Base-by-base conservation (phyloP, 2,888 invertebrate species). In the Cryptocephalus primarius region DNA sequence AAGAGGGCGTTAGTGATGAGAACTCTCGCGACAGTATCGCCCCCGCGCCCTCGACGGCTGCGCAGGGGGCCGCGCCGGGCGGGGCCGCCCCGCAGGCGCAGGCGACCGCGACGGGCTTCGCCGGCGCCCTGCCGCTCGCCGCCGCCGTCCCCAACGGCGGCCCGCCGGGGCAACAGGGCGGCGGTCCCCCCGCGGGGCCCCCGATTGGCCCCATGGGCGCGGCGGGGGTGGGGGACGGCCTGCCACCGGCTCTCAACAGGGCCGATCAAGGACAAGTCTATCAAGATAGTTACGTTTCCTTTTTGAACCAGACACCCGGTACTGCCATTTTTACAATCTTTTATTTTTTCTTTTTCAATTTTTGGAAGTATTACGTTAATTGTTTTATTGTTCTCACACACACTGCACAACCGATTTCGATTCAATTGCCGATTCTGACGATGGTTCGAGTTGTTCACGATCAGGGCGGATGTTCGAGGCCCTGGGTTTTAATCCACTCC, bases 271-370 rank as follows among this genome's bases (percentile, higher is more conserved):
- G 68, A 65, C 64, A 67, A 57, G 78, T 79, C 68, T 79, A 79
- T 68, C 79, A 79, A 70, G 80, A 79, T 72, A 79, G 80, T 72
- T 79, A 79, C 68, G 79, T 79, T 68, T 79, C 79, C 59, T 79
- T 79, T 71, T 75, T 79, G 69, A 78, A 77, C 70, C 78, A 79
- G 65, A 60, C 63, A 61, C 75, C 70, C 64, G 72, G 70, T 69
- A 69, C 69, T 67, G 66, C 67, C 64, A 65, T 63, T 60, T 61
- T 60, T 51, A 51, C 52, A 57, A 55, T 52, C 46, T 49, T 54
- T 40, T 40, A 40, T 6, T 12, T 13, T 12, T 40, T 13, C 8
- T 8, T 8, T 40, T 40, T 13, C 33, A 10, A 36, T 36, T 2
- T 36, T 36, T 36, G 2, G 36, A 22, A 22, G 6, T 22, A 22